phyloP scores from a whole-genome alignment of 2,888 invertebrate genomes.

The Hoplodrina ambigua region DNA sequence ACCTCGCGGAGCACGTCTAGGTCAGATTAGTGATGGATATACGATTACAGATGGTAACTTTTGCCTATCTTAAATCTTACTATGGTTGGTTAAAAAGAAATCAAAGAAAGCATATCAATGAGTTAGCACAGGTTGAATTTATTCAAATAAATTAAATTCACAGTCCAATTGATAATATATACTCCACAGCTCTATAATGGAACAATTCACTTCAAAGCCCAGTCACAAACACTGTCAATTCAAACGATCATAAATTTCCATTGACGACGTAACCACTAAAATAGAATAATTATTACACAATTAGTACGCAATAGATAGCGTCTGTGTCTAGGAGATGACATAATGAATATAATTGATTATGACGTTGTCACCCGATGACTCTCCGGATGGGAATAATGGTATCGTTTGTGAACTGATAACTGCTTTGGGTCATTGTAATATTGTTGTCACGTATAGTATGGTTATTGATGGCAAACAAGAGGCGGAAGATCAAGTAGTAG shows the following conservation, averaged over 20 bases:
- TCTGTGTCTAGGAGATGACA: constrained; percentile 65
- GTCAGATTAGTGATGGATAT: too few species aligned
- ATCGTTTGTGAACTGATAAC: constrained; percentile 75
- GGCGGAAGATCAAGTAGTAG: not conserved
- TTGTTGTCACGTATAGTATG: constrained; percentile 53
- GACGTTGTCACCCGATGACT: constrained; percentile 65
- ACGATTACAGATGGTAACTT: too few species aligned
- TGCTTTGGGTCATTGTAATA: constrained; percentile 58
- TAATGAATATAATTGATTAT: constrained; percentile 76
- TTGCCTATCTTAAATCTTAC: too few species aligned
- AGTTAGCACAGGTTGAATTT: not conserved
- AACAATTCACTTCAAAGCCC: constrained; percentile 29
- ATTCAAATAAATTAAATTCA: not conserved
- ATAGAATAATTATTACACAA: constrained; percentile 71
- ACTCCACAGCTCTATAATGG: not conserved
- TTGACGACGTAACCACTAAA: constrained; percentile 61
- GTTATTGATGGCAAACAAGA: constrained; percentile 15
- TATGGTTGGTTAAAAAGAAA: too few species aligned
- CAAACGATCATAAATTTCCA: constrained; percentile 43
- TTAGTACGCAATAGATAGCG: constrained; percentile 72
- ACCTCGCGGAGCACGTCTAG: too few species aligned
- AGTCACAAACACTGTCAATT: constrained; percentile 43
- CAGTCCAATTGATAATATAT: not conserved
- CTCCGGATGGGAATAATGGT: constrained; percentile 78
- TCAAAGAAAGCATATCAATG: not conserved